Percentiles rank a stretch among this genome's conserved stretches.
phyloP scores from a whole-genome alignment of 2,797 vertebrate species.

The Buphagus erythrorhynchus region DNA sequence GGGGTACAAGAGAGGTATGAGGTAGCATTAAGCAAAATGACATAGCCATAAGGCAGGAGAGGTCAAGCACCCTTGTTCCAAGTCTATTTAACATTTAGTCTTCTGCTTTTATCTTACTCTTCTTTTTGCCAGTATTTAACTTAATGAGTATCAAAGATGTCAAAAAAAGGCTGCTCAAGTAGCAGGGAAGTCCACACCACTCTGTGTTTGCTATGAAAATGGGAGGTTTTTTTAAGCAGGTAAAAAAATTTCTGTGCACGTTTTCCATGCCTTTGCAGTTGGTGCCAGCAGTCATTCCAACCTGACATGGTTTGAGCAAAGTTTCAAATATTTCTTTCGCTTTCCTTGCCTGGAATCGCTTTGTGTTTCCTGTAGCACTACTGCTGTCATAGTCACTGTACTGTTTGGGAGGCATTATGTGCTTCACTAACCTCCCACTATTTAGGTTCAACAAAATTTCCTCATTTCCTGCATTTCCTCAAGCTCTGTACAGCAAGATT shows the following conservation, averaged over 20 bases:
- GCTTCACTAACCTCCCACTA: not conserved
- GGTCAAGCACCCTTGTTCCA: not conserved
- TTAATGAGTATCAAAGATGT: not conserved
- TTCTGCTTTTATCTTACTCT: not conserved
- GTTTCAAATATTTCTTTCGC: not conserved
- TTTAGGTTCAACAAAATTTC: not conserved
- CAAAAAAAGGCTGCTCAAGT: not conserved
- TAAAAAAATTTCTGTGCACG: not conserved
- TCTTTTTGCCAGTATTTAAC: not conserved
- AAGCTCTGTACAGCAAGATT: not conserved
- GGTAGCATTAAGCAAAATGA: not conserved
- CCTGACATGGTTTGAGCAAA: not conserved
- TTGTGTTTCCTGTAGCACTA: not conserved
- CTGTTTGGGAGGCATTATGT: not conserved
- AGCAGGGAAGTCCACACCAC: not conserved
- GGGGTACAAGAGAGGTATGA: not conserved
- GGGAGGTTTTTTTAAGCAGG: not conserved
- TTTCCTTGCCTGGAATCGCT: not conserved
- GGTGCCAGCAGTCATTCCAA: not conserved
- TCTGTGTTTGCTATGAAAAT: not conserved
- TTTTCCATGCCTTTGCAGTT: not conserved
- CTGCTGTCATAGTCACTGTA: not conserved
- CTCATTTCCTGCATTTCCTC: not conserved
- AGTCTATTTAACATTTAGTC: not conserved
- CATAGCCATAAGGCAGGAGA: not conserved